Conservation (phyloP, 2,888 invertebrate species). For the Serrognathus titanus region DNA sequence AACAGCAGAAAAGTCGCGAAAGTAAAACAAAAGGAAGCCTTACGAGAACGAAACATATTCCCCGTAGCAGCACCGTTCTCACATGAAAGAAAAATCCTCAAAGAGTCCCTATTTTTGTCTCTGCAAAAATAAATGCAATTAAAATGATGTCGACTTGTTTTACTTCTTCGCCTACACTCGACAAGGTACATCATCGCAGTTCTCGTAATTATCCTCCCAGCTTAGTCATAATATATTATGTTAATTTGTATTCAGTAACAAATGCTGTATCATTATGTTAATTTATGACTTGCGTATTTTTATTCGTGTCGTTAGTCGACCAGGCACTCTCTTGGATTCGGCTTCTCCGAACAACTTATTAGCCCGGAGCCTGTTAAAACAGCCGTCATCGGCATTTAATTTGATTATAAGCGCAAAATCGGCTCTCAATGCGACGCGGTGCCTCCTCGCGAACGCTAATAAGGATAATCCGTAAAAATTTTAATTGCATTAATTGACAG, state of each 20-base stretch:
- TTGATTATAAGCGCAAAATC: neutral
- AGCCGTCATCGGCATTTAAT: neutral
- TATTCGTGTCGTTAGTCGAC: constrained; percentile 10
- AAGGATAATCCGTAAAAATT: too few species aligned
- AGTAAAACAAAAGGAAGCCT: neutral
- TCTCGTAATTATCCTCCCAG: constrained; percentile 38
- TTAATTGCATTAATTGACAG: too few species aligned
- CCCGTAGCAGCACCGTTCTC: neutral
- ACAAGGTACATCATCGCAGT: constrained; percentile 25
- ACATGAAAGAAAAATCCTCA: constrained; percentile 5
- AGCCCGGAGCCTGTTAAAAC: neutral
- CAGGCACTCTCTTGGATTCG: neutral
- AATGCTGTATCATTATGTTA: constrained; percentile 43
- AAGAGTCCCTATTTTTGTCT: constrained; percentile 6
- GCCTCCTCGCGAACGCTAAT: too few species aligned
- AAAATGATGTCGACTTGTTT: constrained; percentile 11
- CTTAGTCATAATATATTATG: constrained; percentile 44
- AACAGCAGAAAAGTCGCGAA: neutral
- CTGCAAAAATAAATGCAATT: constrained; percentile 15
- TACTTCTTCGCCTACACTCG: constrained; percentile 23
- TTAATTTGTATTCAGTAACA: constrained; percentile 41
- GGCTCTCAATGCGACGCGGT: neutral
- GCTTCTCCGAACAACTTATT: neutral
- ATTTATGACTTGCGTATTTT: constrained; percentile 42
- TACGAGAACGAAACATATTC: neutral